phyloP scores from a whole-genome alignment of 2,113 vertebrate species.

The Ciconia boyciana region DNA sequence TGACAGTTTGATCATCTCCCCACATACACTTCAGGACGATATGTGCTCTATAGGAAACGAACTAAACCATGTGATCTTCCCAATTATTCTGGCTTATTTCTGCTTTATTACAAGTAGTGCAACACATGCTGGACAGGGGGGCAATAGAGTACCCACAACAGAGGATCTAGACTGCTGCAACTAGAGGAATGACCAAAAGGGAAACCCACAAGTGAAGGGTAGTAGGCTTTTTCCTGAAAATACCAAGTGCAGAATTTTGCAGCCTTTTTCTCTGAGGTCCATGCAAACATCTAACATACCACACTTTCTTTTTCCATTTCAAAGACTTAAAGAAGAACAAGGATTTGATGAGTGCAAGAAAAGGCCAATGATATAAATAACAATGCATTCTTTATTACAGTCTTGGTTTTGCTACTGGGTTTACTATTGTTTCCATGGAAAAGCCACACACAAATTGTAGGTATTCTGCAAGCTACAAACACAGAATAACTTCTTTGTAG shows the following conservation, averaged over 20 bases:
- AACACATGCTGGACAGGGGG: not conserved
- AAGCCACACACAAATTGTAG: not conserved
- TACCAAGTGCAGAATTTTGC: not conserved
- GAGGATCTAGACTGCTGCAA: not conserved
- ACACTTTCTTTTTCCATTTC: not conserved
- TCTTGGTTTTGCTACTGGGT: not conserved
- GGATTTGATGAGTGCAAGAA: not conserved
- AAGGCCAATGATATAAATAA: not conserved
- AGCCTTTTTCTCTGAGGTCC: not conserved
- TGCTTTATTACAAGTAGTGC: not conserved
- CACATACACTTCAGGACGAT: not conserved
- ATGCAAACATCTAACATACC: not conserved
- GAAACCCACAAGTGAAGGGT: not conserved
- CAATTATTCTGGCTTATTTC: not conserved
- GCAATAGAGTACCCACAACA: not conserved
- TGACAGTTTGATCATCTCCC: not conserved
- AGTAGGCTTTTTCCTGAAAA: not conserved
- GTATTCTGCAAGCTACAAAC: not conserved
- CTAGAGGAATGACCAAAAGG: not conserved
- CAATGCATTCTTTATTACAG: not conserved
- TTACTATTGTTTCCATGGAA: not conserved
- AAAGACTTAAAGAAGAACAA: not conserved
- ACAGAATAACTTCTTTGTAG: not conserved
- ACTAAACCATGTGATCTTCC: not conserved
- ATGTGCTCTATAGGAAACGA: not conserved